These are phyloP conservation scores for Bombus balteatus DNA, from an alignment of 1,140 invertebrate species.

Conservation along the genomic window DNA sequence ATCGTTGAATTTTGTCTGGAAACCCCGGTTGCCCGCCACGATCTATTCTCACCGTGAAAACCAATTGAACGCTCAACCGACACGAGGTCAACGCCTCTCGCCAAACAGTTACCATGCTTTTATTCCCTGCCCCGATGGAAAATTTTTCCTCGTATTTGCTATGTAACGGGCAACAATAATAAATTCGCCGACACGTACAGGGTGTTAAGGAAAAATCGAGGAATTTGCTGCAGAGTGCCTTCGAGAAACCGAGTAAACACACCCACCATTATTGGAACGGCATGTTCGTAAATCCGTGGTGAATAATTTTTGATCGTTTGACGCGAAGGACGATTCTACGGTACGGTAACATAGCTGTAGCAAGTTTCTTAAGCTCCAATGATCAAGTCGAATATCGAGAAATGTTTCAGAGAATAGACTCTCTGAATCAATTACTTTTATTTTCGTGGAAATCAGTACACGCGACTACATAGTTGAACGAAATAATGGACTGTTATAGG, in stretches of 20 bases:
- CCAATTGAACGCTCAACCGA: neutral
- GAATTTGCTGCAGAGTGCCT: neutral
- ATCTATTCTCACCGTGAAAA: neutral
- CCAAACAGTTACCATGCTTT: neutral
- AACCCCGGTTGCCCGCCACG: neutral
- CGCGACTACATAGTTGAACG: neutral
- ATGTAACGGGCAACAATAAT: neutral
- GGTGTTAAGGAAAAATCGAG: neutral
- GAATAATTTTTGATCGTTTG: neutral
- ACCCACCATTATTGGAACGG: neutral
- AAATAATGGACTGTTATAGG: neutral
- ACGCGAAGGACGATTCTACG: neutral
- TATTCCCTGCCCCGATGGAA: neutral
- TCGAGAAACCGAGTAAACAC: neutral
- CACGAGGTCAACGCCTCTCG: slow-evolving; percentile 9
- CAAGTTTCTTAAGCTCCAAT: neutral
- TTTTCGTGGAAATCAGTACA: neutral
- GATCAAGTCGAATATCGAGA: neutral
- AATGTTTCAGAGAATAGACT: neutral
- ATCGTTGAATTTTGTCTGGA: slow-evolving; percentile 1
- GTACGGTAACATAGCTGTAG: neutral
- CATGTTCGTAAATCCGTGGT: too few species aligned
- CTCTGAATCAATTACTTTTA: neutral
- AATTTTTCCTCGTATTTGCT: neutral
- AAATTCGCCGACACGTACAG: slow-evolving; percentile 3